These are phyloP conservation scores for Branchinecta lindahli DNA, from an alignment of 1,140 invertebrate species.

Conservation along the genomic window DNA sequence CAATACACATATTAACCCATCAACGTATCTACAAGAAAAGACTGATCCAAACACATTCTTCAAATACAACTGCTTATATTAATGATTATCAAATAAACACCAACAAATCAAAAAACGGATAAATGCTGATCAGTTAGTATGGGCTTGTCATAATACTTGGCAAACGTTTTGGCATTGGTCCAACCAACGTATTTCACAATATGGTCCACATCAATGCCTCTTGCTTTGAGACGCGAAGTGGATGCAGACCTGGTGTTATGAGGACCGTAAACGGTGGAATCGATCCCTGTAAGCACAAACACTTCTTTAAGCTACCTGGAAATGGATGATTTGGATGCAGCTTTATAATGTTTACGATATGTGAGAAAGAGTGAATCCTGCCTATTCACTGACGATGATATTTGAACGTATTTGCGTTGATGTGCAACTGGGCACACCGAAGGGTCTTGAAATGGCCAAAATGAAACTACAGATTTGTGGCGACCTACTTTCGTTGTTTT, in stretches of 20 bases:
- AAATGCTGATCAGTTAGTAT: neutral
- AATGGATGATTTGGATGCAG: slow-evolving; percentile 8
- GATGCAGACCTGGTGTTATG: slow-evolving; percentile 4
- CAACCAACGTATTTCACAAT: slow-evolving; percentile 4
- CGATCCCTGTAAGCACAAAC: neutral
- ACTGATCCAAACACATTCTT: neutral
- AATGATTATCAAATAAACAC: no score
- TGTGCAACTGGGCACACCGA: neutral
- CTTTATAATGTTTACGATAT: neutral
- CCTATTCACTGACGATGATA: neutral
- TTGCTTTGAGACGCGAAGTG: neutral
- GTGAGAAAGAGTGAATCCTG: neutral
- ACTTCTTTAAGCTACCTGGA: slow-evolving; percentile 5
- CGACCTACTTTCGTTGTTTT: neutral
- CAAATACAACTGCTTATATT: neutral
- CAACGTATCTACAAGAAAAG: neutral
- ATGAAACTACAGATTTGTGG: neutral
- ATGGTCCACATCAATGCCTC: neutral
- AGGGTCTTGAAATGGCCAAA: neutral
- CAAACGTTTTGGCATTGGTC: slow-evolving; percentile 1
- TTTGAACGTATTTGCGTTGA: neutral
- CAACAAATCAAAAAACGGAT: neutral
- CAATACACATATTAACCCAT: no score
- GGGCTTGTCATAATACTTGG: neutral
- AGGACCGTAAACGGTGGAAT: neutral